Conservation (phyloP, 2,113 vertebrate genomes). For the Chamaea fasciata region DNA sequence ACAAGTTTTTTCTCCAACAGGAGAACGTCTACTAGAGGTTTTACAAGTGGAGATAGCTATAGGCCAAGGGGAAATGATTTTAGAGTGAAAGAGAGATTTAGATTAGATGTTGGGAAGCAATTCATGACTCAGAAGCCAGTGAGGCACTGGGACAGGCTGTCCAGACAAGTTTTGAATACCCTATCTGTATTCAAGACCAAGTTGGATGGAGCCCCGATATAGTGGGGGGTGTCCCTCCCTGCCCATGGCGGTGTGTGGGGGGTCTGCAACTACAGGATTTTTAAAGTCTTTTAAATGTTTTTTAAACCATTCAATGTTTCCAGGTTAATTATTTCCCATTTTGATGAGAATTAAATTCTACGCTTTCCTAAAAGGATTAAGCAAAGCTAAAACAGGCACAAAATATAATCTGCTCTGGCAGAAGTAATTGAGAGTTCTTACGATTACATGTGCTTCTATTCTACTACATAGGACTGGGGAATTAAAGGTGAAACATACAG, state of each 20-base stretch:
- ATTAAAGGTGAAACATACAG: background rate
- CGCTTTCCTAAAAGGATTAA: background rate
- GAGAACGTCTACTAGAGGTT: background rate
- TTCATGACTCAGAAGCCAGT: background rate
- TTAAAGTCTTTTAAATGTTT: background rate
- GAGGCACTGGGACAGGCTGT: background rate
- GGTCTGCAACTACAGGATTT: background rate
- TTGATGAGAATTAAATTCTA: background rate
- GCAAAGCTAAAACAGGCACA: background rate
- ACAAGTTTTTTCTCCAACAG: background rate
- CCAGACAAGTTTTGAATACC: background rate
- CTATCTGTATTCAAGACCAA: background rate
- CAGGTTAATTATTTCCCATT: background rate
- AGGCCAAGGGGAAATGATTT: background rate
- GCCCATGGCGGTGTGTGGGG: no score
- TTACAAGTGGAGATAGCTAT: background rate
- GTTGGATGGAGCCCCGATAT: fast-evolving
- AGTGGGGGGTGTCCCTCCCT: background rate
- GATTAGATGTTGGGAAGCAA: background rate
- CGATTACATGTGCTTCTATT: background rate
- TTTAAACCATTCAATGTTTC: background rate
- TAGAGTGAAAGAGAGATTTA: background rate
- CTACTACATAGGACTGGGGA: background rate
- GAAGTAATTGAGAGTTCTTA: background rate
- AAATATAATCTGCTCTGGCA: background rate